phyloP scores from a whole-genome alignment of 2,888 invertebrate genomes.

The Gortyna flavago region DNA sequence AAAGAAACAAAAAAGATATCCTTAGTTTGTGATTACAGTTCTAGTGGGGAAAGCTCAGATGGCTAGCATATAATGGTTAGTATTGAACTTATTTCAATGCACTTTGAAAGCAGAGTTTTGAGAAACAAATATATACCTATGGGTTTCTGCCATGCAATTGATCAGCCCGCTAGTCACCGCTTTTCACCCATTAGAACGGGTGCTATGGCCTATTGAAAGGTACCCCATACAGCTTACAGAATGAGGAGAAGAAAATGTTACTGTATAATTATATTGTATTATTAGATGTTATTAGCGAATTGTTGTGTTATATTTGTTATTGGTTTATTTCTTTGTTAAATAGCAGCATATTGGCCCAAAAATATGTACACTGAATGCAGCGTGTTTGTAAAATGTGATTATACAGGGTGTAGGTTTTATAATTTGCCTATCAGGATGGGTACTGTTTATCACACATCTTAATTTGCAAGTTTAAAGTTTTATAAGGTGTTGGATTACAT shows the following conservation, averaged over 20 bases:
- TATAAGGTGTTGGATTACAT: neutral
- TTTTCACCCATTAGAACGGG: neutral
- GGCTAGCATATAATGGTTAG: constrained; percentile 7
- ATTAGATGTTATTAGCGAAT: neutral
- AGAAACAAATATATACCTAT: neutral
- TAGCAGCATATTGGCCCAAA: neutral
- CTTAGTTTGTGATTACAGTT: constrained; percentile 83
- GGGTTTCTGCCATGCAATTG: neutral
- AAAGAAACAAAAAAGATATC: constrained; percentile 67
- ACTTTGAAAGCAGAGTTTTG: constrained; percentile 34
- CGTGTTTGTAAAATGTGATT: neutral
- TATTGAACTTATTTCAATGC: constrained; percentile 29
- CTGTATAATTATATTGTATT: constrained; percentile 9
- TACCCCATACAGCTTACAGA: neutral
- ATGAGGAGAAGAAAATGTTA: neutral
- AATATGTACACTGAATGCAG: neutral
- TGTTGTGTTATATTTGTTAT: constrained; percentile 1
- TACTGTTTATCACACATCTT: no score
- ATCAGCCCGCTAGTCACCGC: neutral
- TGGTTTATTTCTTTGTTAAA: neutral
- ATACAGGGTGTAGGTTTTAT: neutral
- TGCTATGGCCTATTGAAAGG: constrained; percentile 3
- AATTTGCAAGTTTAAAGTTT: neutral
- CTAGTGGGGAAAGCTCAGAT: constrained; percentile 82
- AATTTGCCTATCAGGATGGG: neutral